A percentile compares a stretch with the other conserved stretches of the same genome.
These are phyloP conservation scores for Terebella lapidaria DNA, from an alignment of 2,888 invertebrate species.

Conservation along the genomic window DNA sequence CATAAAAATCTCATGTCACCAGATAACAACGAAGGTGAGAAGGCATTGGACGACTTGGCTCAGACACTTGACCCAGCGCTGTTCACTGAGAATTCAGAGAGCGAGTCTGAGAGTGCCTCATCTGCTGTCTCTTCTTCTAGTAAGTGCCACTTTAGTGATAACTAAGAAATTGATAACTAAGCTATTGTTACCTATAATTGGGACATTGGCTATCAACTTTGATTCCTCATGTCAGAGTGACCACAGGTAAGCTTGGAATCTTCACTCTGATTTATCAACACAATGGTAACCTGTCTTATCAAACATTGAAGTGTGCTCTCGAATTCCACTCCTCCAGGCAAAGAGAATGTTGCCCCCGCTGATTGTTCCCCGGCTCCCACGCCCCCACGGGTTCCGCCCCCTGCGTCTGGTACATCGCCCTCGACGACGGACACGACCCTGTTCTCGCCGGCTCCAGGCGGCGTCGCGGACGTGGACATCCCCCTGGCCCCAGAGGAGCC, in stretches of 20 bases:
- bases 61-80: constrained; percentile 9
- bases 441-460: background rate
- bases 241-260: too few species aligned
- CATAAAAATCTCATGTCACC: too few species aligned
- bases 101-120: constrained; percentile 27
- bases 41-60: constrained; percentile 5
- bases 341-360: constrained; percentile 43
- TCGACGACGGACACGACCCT: background rate
- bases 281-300: too few species aligned
- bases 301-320: too few species aligned
- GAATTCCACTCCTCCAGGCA: constrained; percentile 32
- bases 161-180: too few species aligned
- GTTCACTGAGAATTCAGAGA: constrained; percentile 16
- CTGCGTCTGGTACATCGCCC: background rate
- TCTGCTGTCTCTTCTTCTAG: constrained; percentile 22
- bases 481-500: background rate
- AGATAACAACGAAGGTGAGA: constrained; percentile 4
- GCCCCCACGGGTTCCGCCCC: background rate
- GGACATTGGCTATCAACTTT: too few species aligned
- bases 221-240: too few species aligned
- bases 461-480: background rate
- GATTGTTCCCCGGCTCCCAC: background rate
- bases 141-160: background rate
- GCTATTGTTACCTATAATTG: too few species aligned
- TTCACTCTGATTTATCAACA: too few species aligned